phyloP scores from a whole-genome alignment of 2,888 invertebrate genomes.

The Ophioninae sp. region DNA sequence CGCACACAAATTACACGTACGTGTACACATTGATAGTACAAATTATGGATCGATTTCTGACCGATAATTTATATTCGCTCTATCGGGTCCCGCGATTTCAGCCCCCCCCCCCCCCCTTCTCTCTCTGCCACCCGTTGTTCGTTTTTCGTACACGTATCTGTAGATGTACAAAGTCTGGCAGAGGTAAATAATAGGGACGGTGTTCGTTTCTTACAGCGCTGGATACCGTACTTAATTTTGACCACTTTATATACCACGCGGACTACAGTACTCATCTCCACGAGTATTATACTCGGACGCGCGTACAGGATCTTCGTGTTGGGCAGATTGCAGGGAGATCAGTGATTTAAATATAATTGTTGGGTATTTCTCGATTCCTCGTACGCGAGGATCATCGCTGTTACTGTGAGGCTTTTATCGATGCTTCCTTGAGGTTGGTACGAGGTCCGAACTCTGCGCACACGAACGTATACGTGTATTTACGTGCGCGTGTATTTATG shows the following conservation, averaged over 20 bases:
- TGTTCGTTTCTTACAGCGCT: too few species aligned
- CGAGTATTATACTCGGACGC: background rate
- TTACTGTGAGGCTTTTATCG: slow-evolving; percentile 45
- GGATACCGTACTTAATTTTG: background rate
- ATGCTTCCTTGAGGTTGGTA: slow-evolving; percentile 21
- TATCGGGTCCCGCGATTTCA: too few species aligned
- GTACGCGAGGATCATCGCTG: slow-evolving; percentile 39
- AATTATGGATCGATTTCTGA: background rate
- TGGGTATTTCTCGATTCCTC: slow-evolving; percentile 43
- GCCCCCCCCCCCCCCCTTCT: too few species aligned
- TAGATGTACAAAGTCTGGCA: too few species aligned
- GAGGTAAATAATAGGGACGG: too few species aligned
- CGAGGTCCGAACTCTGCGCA: background rate
- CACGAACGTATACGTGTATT: background rate
- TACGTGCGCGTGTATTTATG: slow-evolving; percentile 19
- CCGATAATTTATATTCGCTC: too few species aligned
- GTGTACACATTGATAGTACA: background rate
- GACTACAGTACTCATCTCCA: background rate
- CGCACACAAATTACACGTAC: background rate
- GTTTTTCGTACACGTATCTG: too few species aligned
- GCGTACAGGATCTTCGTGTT: background rate
- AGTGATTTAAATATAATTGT: slow-evolving; percentile 46
- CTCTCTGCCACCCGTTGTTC: too few species aligned
- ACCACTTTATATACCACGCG: background rate
- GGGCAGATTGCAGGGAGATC: background rate